phyloP scores from a whole-genome alignment of 2,113 vertebrate genomes.

The Eurystomus gularis region DNA sequence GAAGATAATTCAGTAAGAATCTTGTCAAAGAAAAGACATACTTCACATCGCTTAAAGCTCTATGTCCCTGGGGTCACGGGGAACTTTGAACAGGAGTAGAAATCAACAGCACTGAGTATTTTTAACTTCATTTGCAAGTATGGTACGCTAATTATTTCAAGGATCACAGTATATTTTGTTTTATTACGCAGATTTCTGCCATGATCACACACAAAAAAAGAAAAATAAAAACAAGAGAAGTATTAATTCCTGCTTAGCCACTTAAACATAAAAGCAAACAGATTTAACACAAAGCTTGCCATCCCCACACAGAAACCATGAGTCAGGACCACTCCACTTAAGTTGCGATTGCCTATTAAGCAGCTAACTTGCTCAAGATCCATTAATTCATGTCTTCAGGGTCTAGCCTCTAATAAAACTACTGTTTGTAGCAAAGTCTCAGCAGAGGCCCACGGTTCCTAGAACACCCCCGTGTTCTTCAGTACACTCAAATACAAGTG shows the following conservation, averaged over 20 bases:
- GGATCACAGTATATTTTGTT: background rate
- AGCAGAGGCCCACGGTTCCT: background rate
- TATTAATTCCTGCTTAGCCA: background rate
- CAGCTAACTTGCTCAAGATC: background rate
- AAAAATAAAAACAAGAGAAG: background rate
- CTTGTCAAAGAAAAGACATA: background rate
- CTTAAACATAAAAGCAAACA: background rate
- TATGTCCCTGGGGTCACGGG: background rate
- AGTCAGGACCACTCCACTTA: background rate
- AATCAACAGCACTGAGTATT: background rate
- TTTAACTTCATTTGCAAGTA: background rate
- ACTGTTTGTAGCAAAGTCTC: background rate
- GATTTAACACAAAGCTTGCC: accelerated
- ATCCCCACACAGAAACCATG: background rate
- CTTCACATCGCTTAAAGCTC: background rate
- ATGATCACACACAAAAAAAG: background rate
- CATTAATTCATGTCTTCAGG: background rate
- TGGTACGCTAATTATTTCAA: background rate
- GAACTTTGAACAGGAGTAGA: background rate
- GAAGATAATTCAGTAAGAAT: background rate
- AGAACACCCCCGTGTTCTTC: background rate
- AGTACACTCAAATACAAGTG: background rate
- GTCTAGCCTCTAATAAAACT: background rate
- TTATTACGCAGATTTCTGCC: background rate
- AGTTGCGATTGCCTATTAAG: background rate